Conservation (phyloP, 2,797 vertebrate genomes). For the Darevskia mixta region DNA sequence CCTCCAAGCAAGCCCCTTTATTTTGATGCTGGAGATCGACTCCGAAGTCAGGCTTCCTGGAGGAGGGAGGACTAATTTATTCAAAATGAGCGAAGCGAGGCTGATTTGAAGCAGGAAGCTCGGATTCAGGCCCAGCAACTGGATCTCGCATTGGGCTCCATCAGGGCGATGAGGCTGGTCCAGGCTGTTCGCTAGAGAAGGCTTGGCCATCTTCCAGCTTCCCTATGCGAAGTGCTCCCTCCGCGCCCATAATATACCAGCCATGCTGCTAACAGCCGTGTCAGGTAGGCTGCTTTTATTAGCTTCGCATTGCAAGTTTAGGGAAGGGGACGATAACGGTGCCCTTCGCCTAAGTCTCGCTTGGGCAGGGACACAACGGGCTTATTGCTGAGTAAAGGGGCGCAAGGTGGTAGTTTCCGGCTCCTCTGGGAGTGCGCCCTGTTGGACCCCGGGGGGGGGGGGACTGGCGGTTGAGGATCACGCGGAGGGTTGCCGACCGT, state of each 20-base stretch:
- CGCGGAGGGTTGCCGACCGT: not conserved
- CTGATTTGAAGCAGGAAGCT: too few species aligned
- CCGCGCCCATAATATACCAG: not conserved
- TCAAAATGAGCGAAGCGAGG: too few species aligned
- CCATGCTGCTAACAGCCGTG: not conserved
- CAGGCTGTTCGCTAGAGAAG: too few species aligned
- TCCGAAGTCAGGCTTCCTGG: not conserved
- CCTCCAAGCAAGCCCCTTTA: not conserved
- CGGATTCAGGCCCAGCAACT: not conserved
- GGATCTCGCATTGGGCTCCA: not conserved
- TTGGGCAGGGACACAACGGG: not conserved
- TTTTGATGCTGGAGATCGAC: not conserved
- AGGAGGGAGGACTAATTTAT: too few species aligned
- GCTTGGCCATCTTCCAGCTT: not conserved
- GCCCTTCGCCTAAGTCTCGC: not conserved
- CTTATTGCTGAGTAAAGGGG: not conserved
- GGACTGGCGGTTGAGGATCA: not conserved
- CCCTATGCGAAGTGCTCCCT: too few species aligned
- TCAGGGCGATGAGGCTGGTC: too few species aligned
- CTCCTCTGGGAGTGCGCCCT: too few species aligned
- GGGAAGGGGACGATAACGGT: not conserved
- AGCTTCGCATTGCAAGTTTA: not conserved
- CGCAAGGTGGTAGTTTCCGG: too few species aligned
- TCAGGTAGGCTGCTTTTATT: not conserved
- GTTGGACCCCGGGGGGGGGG: not conserved